Base-by-base conservation (phyloP, 2,888 invertebrate genomes). In the Drosophila birchii region DNA sequence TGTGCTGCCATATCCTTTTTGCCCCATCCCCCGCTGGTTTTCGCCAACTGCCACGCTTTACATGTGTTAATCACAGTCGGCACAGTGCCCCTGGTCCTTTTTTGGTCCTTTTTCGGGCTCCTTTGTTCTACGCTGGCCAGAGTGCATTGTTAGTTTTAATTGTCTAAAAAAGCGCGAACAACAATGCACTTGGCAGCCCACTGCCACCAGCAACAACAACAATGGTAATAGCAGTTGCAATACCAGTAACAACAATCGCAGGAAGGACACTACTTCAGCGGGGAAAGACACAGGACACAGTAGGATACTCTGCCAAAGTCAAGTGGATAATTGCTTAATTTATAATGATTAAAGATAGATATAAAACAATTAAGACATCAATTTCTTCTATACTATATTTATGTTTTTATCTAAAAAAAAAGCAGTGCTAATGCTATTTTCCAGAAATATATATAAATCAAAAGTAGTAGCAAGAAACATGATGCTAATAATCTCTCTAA, bases 11-110 rank as follows among this genome's bases (percentile, higher is more conserved):
- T 45, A 67, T 64, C 26, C 68, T 71, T 63, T 67, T 45, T 53
- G 39, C 60, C 41, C 29, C 18, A 20, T 9, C 20, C 63, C 76
- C 49, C 49, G 51, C 60, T 45, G 45, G 18, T 45, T 69, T 62
- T 56, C 62, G 64, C 74, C 88, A 78, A 75, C 87, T 78, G 89
- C 69, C 86, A 54, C 72, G 86, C 88, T 89, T 73, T 89, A 90
- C 87, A 87, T 87, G 87, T 87, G 90, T 87, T 87, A 89, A 87
- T 87, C 87, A 87, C 90, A 88, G 90, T 73, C 88, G 75, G 63
- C 82, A 58, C 56, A 55, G 39, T 63, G 66, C 47, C 64, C 63
- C 69, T 68, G 64, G 64, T 58, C 69, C 51, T 36, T 54, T 26
- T 38, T 34, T 29, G 55, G n/a, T 55, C 74, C 58, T 53, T 54